Evolutionary conservation across 2,888 invertebrate species (phyloP), one percentile per base, ranked within the genome.

Genomic region (Phrixothrix hirtus): DNA sequence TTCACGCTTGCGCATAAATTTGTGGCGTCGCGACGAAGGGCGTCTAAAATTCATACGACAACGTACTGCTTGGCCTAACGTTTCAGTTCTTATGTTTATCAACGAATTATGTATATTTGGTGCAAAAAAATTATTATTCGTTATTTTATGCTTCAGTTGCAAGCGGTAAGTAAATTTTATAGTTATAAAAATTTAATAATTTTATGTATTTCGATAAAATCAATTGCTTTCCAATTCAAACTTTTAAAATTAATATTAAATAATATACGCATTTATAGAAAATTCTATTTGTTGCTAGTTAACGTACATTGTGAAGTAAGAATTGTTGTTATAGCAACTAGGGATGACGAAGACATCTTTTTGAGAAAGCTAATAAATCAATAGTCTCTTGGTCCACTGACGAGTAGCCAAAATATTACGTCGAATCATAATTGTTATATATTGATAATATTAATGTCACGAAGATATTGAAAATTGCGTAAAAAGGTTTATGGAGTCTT

Each of bases 21-120:
- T 45, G 43, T 32, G 34, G 48, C 53, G 54, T 39, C 42, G 29
- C 47, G 53, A 43, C 42, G 44, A 36, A 48, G 54, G 51, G 57
- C 54, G 57, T 47, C 46, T 35, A 29, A 39, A 39, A 36, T 34
- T 52, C 45, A 47, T 32, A 48, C 44, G 44, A 52, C 49, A 43
- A 45, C 49, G 42, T 50, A 55, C 53, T 53, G 55, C 55, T 50
- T 48, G 57, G 59, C 60, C 61, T 61, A 62, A 61, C 59, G 60
- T 57, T 55, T 50, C 53, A 58, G 57, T 53, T 58, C 45, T 46
- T 56, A 53, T 57, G 53, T 58, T 59, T 57, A 57, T 46, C 51
- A 54, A 55, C 57, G 55, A 59, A 58, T 61, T 59, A 56, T 60
- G 60, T 44, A 47, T 51, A 54, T 56, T 55, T 55, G 38, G 45